phyloP scores from a whole-genome alignment of 2,113 vertebrate species.

The Elephas maximus region DNA sequence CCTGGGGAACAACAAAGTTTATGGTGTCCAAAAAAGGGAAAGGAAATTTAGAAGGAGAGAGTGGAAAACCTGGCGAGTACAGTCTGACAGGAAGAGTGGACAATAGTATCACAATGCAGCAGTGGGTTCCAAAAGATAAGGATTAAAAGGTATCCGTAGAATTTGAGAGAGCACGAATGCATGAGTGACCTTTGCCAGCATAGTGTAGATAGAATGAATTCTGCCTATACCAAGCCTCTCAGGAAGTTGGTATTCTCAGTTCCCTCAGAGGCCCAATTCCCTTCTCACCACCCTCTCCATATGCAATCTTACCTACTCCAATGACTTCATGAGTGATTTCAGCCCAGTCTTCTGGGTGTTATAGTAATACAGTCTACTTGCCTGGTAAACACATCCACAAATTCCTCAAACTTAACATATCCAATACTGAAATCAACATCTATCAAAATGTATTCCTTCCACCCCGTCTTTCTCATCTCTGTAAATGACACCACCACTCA shows the following conservation, averaged over 20 bases:
- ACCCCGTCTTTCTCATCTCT: background rate
- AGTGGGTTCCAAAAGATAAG: background rate
- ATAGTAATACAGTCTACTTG: background rate
- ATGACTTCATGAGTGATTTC: background rate
- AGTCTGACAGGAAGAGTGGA: background rate
- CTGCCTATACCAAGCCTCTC: background rate
- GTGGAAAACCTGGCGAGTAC: conserved; percentile 26
- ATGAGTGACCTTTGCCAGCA: background rate
- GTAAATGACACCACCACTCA: background rate
- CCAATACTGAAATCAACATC: background rate
- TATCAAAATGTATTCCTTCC: background rate
- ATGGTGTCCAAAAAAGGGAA: background rate
- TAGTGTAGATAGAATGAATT: background rate
- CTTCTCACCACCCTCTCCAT: background rate
- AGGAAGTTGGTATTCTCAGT: background rate
- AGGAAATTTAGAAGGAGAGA: background rate
- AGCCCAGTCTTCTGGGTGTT: background rate
- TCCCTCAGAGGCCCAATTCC: background rate
- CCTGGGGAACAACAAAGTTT: background rate
- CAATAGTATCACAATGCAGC: background rate
- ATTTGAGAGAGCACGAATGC: background rate
- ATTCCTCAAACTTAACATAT: conserved; percentile 47
- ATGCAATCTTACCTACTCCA: background rate
- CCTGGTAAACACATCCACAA: conserved; percentile 9
- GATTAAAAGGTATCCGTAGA: background rate